Evolutionary conservation across 2,113 vertebrate species (phyloP).

Genomic region (Hoplias malabaricus): DNA sequence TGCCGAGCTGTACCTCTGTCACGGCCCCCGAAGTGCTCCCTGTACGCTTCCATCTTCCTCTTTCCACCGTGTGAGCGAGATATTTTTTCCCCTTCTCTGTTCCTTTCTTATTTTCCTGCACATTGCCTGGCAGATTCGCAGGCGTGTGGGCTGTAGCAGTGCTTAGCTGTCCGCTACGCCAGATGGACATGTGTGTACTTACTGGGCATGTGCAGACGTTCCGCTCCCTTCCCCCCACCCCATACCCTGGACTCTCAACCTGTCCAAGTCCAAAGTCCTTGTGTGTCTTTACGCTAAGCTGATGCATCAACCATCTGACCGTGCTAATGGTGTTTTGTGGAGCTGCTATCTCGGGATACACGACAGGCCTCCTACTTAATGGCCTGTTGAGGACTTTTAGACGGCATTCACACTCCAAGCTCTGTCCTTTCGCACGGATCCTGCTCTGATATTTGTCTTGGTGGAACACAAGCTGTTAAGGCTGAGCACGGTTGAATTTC

Average conservation of each 20-base stretch:
- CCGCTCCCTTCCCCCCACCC: background rate
- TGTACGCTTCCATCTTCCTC: constrained; percentile 19
- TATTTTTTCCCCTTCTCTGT: constrained; percentile 47
- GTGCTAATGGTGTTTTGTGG: background rate
- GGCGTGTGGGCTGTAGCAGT: constrained; percentile 33
- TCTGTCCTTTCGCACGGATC: no score
- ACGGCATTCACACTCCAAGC: no score
- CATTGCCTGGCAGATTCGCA: constrained; percentile 32
- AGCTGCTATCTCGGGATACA: background rate
- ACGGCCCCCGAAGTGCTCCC: background rate
- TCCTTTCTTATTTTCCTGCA: constrained; percentile 44
- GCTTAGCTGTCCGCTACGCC: constrained; percentile 24
- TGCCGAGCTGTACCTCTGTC: background rate
- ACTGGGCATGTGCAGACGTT: constrained; percentile 11
- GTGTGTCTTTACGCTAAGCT: background rate
- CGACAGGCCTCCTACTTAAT: background rate
- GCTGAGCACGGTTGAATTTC: no score
- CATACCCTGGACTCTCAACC: background rate
- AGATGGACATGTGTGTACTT: constrained; percentile 36
- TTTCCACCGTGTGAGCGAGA: constrained; percentile 11
- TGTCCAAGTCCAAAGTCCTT: constrained; percentile 9
- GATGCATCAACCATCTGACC: constrained; percentile 5
- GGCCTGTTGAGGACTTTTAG: background rate
- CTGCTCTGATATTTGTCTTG: no score
- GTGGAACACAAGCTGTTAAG: no score